phyloP scores from a whole-genome alignment of 2,888 invertebrate species.

The Drosophila histrio region DNA sequence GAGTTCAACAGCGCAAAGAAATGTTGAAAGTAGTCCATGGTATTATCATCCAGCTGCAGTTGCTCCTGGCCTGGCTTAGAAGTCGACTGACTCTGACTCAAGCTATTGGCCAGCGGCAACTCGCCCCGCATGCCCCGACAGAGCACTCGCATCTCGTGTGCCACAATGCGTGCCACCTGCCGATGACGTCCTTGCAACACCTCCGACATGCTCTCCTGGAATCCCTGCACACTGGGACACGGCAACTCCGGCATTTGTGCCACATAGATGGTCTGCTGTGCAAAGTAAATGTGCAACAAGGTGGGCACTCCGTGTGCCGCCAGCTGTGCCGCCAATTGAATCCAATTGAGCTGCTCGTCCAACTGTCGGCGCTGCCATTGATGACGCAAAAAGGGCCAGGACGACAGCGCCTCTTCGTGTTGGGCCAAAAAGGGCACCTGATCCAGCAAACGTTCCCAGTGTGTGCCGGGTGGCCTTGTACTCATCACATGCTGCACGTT shows the following conservation, averaged over 20 bases:
- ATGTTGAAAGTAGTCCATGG: constrained; percentile 65
- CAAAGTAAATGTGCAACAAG: constrained; percentile 79
- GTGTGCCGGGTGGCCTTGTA: neutral
- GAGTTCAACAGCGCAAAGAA: constrained; percentile 67
- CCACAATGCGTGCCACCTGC: constrained; percentile 74
- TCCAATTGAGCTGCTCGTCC: constrained; percentile 67
- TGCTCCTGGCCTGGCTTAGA: constrained; percentile 15
- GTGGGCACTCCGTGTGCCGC: constrained; percentile 76
- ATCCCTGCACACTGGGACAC: constrained; percentile 62
- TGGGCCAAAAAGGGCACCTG: constrained; percentile 67
- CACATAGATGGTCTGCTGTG: constrained; percentile 75
- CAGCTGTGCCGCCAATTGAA: constrained; percentile 71
- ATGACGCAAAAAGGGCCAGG: constrained; percentile 78
- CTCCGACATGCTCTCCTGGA: constrained; percentile 49
- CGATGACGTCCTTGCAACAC: constrained; percentile 53
- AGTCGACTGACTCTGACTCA: neutral
- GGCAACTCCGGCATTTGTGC: constrained; percentile 60
- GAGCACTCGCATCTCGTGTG: constrained; percentile 71
- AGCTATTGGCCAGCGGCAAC: constrained; percentile 39
- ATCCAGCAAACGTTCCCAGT: constrained; percentile 62
- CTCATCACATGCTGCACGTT: constrained; percentile 16
- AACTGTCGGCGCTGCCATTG: constrained; percentile 70
- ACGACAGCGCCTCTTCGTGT: constrained; percentile 39
- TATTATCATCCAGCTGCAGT: constrained; percentile 51
- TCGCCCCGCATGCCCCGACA: constrained; percentile 71